phyloP scores from a whole-genome alignment of 2,113 vertebrate species.

The Symphodus melops region DNA sequence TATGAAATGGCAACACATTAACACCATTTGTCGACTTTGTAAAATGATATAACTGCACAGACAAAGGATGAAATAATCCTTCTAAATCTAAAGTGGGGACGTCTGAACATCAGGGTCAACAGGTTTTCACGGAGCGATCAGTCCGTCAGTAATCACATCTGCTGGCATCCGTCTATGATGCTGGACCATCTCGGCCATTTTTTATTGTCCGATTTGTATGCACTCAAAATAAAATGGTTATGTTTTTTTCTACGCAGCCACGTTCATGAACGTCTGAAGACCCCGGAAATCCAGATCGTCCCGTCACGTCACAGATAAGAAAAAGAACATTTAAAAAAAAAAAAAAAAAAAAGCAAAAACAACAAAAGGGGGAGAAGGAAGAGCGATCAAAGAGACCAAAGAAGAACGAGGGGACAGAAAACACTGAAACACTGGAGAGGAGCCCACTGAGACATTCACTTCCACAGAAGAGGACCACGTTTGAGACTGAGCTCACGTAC shows the following conservation, averaged over 20 bases:
- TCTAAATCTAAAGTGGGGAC: slow-evolving; percentile 61
- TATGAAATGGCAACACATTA: slow-evolving; percentile 42
- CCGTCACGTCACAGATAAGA: slow-evolving; percentile 60
- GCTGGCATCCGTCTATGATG: background rate
- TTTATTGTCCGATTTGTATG: background rate
- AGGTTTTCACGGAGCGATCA: slow-evolving; percentile 65
- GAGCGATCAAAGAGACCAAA: slow-evolving; percentile 49
- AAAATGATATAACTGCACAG: slow-evolving; percentile 44
- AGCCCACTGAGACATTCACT: slow-evolving; percentile 76
- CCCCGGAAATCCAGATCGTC: slow-evolving; percentile 61
- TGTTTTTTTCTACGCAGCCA: slow-evolving; percentile 4
- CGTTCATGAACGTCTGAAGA: slow-evolving; percentile 64
- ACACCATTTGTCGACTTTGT: slow-evolving; percentile 37
- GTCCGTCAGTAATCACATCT: background rate
- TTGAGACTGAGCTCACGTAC: slow-evolving; percentile 69
- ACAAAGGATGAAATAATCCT: slow-evolving; percentile 59
- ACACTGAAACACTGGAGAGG: slow-evolving; percentile 60
- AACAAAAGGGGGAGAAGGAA: slow-evolving; percentile 40
- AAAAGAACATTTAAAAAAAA: too few relatives aligned
- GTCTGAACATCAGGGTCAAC: slow-evolving; percentile 71
- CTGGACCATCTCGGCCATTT: slow-evolving; percentile 1
- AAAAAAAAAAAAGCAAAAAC: slow-evolving; percentile 11
- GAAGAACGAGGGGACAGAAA: slow-evolving; percentile 1
- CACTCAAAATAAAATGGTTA: background rate
- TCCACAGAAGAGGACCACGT: slow-evolving; percentile 68